Base-by-base conservation (phyloP, 1,140 invertebrate genomes). In the Papilio polytes region DNA sequence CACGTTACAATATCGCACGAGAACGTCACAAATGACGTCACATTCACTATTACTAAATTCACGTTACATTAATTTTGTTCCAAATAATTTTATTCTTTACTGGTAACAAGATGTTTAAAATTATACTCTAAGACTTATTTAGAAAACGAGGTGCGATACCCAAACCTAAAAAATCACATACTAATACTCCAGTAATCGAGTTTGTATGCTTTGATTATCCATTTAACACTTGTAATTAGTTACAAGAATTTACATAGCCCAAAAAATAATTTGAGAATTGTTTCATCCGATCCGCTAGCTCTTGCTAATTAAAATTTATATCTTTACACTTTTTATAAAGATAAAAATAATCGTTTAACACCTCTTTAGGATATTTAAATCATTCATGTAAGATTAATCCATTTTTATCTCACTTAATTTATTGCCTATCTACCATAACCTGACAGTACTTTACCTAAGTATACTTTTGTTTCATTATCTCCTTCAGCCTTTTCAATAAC, bases 11-110 rank as follows among this genome's bases (percentile, higher is more conserved):
- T 31, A 15, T 31, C 31, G 13, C 26, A 70, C 63, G 13, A 31
- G 26, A 18, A 70, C 26, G 63, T 70, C 13, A 70, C 63, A 70
- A 70, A 70, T 70, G 53, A 70, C 26, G 63, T 70, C 63, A 70
- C 63, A 70, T 12, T 31, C 18, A 70, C 22, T 70, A 66, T 66
- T 70, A 70, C 36, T 41, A 41, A 41, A 6, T 41, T 8, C 22
- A 70, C 63, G 63, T 31, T 70, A 70, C 63, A 70, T 70, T 31
- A 70, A 70, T 70, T 70, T 70, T 31, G 6, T 36, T 70, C 26
- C 13, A 70, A 18, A 70, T 26, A 63, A 31, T 22, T 63, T 13
- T 63, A 9, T 22, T 63, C 22, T 63, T 63, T 26, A 63, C 26
- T 63, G 1, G 22, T 63, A 22, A 63, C 9, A 15, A 66, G 9